Conservation (phyloP, 2,113 vertebrate genomes). For the Psettodes erumei region DNA sequence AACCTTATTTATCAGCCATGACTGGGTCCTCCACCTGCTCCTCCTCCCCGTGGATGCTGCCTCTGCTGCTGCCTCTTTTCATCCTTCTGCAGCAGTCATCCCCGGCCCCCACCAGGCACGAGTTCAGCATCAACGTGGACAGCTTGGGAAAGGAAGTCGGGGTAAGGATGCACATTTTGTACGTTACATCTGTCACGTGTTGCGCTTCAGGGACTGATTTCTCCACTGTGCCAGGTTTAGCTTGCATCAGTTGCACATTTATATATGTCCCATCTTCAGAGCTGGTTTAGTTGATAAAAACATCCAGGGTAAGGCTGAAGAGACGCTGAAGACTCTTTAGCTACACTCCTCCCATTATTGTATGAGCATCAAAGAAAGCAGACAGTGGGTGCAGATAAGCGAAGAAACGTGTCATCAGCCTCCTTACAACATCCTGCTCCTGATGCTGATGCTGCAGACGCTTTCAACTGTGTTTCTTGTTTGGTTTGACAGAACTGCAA, state of each 20-base stretch:
- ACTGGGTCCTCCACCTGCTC: not conserved
- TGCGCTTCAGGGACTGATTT: not conserved
- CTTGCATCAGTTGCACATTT: too few species aligned
- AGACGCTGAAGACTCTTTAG: not conserved
- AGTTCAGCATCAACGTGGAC: accelerated
- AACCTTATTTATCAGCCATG: constrained; percentile 11
- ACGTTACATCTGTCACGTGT: not conserved
- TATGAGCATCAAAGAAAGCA: not conserved
- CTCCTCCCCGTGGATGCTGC: constrained; percentile 17
- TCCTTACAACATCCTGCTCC: too few species aligned
- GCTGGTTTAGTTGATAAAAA: not conserved
- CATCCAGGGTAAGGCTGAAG: not conserved
- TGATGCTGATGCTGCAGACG: not conserved
- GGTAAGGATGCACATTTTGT: constrained; percentile 30
- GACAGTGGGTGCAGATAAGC: not conserved
- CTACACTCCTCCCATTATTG: not conserved
- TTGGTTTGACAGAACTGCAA: constrained; percentile 29
- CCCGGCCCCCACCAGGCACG: accelerated
- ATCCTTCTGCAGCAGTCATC: not conserved
- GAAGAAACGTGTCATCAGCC: too few species aligned
- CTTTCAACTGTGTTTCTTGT: constrained; percentile 1
- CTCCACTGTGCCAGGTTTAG: not conserved
- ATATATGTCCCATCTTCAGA: not conserved
- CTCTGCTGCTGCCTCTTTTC: constrained; percentile 40
- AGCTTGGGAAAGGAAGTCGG: accelerated